Conservation (phyloP, 2,888 invertebrate genomes). For the Troides aeacus region DNA sequence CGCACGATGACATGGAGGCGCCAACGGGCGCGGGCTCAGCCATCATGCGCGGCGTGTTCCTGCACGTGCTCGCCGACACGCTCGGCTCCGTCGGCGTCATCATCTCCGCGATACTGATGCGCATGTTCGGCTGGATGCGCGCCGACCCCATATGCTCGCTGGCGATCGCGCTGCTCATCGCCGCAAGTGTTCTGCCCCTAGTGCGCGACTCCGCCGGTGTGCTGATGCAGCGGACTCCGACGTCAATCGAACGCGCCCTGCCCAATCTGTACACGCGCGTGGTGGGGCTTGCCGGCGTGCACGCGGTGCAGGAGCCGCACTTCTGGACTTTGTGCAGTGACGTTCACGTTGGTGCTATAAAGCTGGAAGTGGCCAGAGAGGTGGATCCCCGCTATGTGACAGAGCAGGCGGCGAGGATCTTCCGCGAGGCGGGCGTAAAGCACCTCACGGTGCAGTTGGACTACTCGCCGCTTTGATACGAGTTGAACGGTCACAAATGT, state of each 20-base stretch:
- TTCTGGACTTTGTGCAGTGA: conserved; percentile 99
- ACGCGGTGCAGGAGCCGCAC: conserved; percentile 97
- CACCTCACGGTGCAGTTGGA: conserved; percentile 96
- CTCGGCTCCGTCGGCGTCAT: conserved; percentile 98
- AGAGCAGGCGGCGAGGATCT: conserved; percentile 96
- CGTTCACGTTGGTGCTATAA: conserved; percentile 94
- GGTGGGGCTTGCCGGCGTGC: conserved; percentile 94
- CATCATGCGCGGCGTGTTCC: conserved; percentile 97
- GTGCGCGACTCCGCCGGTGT: conserved; percentile 93
- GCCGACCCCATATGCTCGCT: conserved; percentile 99
- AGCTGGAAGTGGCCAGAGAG: conserved; percentile 95
- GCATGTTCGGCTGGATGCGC: conserved; percentile 98
- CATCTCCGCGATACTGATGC: conserved; percentile 95
- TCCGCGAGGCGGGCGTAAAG: conserved; percentile 93
- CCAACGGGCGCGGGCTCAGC: conserved; percentile 85
- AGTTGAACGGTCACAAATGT: conserved; percentile 44
- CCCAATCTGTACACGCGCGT: conserved; percentile 94
- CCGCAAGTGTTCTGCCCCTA: conserved; percentile 90
- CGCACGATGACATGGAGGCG: conserved; percentile 81
- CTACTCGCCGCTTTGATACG: conserved; percentile 84
- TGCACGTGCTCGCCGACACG: conserved; percentile 98
- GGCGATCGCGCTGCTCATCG: conserved; percentile 95
- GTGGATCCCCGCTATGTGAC: conserved; percentile 96
- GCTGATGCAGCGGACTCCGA: conserved; percentile 96
- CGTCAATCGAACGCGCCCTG: conserved; percentile 87